Base-by-base conservation (phyloP, 2,113 vertebrate species). In the Carettochelys insculpta region DNA sequence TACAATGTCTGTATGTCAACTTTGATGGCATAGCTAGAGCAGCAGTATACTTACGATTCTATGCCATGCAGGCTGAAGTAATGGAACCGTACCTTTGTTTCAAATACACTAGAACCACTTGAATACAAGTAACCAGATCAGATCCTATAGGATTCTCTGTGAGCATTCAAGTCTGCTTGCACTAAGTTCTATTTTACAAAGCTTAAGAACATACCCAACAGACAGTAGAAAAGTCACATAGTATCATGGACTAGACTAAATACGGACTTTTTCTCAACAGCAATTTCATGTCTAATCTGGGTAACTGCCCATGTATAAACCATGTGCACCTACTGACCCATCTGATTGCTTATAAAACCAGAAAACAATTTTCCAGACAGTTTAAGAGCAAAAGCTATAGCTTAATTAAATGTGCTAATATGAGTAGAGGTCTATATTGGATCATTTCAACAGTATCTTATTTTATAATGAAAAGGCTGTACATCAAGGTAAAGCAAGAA, bases 81-180 rank as follows among this genome's bases (percentile, higher is more conserved):
- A 20, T 8, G 19, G 16, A 38, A 38, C 38, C n/a, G 17, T 68
- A 20, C n/a, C 17, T 68, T n/a, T 38, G n/a, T 83, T 88, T 58
- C 77, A 93, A 58, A 10, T 86, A 80, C 58, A 73, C 1, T 87
- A 58, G 48, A 78, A 79, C 8, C 45, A 82, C 41, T 58, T 82
- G 54, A 51, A 93, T 50, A 38, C 41, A 89, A 58, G 38, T 38
- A 79, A 17, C 17, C n/a, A 38, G 19, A 52, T 83, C 31, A 52
- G 53, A 83, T 90, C 25, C 52, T 79, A n/a, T 91, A 91, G 92
- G 16, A 85, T 31, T 27, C 17, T 90, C 91, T 3, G n/a, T n/a
- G n/a, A 22, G 13, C 27, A 58, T 1, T 38, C 24, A 83, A 94
- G 19, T 51, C 19, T 1, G 3, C 47, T 20, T 85, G 80, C 31